Percentiles rank a stretch among this genome's conserved stretches.
phyloP scores from a whole-genome alignment of 2,113 vertebrate genomes.

The Cololabis saira region DNA sequence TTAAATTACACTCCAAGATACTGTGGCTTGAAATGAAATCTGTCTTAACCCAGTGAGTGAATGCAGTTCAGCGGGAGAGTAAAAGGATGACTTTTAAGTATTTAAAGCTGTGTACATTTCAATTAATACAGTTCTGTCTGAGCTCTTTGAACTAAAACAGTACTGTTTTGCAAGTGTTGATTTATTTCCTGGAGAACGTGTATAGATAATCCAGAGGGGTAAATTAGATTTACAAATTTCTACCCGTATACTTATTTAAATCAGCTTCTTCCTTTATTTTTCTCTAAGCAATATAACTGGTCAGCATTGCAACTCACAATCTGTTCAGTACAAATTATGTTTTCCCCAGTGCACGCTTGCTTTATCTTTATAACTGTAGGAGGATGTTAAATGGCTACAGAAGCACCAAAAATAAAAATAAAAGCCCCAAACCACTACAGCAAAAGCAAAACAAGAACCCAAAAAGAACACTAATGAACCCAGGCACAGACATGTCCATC shows the following conservation, averaged over 20 bases:
- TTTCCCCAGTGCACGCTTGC: too few relatives aligned
- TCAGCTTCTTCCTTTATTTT: not conserved
- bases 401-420: not conserved
- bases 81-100: slow-evolving; percentile 23
- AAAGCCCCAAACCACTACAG: too few relatives aligned
- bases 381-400: not conserved
- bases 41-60: slow-evolving; percentile 1
- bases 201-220: not conserved
- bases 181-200: slow-evolving; percentile 10
- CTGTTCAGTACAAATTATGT: too few relatives aligned
- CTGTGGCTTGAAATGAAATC: slow-evolving; percentile 38
- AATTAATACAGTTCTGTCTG: slow-evolving; percentile 10
- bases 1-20: slow-evolving; percentile 47
- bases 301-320: too few relatives aligned
- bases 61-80: slow-evolving; percentile 4
- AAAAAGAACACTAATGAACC: too few relatives aligned
- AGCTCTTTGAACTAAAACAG: slow-evolving; percentile 7
- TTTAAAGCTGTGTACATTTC: slow-evolving; percentile 19
- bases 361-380: too few relatives aligned
- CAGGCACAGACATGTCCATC: too few relatives aligned
- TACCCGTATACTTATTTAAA: not conserved
- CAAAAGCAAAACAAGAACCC: too few relatives aligned
- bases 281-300: too few relatives aligned
- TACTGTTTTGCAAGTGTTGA: slow-evolving; percentile 1
- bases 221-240: slow-evolving; percentile 2